These are phyloP conservation scores for Apis cerana DNA, from an alignment of 1,140 invertebrate species.

Conservation along the genomic window DNA sequence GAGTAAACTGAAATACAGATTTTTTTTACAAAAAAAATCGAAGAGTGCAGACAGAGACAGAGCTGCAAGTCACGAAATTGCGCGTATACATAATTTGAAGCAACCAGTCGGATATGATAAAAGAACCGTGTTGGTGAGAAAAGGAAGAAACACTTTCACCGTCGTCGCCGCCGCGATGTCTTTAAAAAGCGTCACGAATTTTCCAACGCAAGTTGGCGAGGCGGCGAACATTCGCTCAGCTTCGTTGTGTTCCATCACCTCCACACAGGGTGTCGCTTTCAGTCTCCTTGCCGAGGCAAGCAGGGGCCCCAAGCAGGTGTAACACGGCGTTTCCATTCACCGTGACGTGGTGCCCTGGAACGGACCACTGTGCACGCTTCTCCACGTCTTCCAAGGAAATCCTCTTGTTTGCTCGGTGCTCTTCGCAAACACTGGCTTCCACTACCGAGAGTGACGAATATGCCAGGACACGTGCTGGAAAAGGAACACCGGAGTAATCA, in stretches of 20 bases:
- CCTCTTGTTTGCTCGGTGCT: not conserved
- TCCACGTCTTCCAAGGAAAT: not conserved
- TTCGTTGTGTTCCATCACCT: constrained; percentile 40
- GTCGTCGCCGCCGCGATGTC: no score
- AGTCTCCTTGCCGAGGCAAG: constrained; percentile 27
- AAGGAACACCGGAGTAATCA: not conserved
- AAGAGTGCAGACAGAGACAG: no score
- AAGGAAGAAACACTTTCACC: not conserved
- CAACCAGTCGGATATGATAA: not conserved
- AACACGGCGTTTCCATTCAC: constrained; percentile 63
- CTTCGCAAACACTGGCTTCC: not conserved
- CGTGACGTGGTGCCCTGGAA: constrained; percentile 20
- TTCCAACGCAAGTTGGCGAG: not conserved
- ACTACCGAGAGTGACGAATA: not conserved
- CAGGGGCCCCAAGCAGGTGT: constrained; percentile 55
- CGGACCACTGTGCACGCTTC: constrained; percentile 5
- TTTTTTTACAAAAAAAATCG: no score
- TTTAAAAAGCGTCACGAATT: not conserved
- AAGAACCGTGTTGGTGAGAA: not conserved
- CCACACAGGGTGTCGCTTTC: constrained; percentile 54
- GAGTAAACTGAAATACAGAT: no score
- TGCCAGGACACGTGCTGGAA: not conserved
- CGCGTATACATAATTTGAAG: no score
- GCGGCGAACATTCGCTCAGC: not conserved
- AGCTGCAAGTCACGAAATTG: no score